phyloP scores from a whole-genome alignment of 2,113 vertebrate genomes.

The Delphinus delphis region DNA sequence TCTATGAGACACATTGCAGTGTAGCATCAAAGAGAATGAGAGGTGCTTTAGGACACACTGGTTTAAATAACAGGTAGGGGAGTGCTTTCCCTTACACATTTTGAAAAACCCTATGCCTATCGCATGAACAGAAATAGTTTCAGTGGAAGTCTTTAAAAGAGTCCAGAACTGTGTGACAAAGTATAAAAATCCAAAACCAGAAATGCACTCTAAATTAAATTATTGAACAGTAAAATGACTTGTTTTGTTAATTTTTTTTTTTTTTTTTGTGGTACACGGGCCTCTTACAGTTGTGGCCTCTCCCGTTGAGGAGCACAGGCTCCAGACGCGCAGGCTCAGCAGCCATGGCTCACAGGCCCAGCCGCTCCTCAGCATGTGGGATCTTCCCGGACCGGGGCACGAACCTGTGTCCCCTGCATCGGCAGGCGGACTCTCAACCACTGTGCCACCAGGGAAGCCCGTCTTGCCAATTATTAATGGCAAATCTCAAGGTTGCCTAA shows the following conservation, averaged over 20 bases:
- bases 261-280: no score
- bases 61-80: background rate
- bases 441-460: no score
- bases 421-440: no score
- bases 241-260: background rate
- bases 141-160: background rate
- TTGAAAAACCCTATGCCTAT: background rate
- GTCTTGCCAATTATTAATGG: background rate
- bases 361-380: no score
- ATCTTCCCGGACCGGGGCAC: no score
- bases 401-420: no score
- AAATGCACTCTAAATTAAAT: conserved; percentile 28
- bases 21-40: conserved; percentile 20
- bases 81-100: background rate
- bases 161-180: background rate
- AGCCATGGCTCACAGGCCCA: no score
- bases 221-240: background rate
- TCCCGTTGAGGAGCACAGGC: no score
- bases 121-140: background rate
- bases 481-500: background rate
- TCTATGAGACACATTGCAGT: background rate
- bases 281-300: no score
- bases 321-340: no score
- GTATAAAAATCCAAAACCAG: background rate
- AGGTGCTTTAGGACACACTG: background rate